phyloP scores from a whole-genome alignment of 2,888 invertebrate genomes.

The Mactromeris polynyma region DNA sequence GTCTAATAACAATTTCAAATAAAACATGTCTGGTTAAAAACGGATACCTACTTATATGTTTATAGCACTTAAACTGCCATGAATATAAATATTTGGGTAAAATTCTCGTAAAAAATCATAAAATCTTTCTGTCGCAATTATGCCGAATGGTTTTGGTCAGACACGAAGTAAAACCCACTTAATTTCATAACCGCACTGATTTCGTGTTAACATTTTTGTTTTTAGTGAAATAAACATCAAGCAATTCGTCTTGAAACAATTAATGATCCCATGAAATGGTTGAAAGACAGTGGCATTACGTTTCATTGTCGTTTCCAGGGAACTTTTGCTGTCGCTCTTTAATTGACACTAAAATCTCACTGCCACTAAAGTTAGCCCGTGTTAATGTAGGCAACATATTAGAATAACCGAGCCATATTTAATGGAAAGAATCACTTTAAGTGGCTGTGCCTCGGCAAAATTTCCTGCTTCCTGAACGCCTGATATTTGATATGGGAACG shows the following conservation, averaged over 20 bases:
- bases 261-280: slow-evolving; percentile 4
- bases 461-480: slow-evolving; percentile 66
- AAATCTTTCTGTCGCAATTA: not conserved
- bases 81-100: not conserved
- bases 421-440: slow-evolving; percentile 69
- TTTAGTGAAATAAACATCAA: not conserved
- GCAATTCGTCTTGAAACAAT: not conserved
- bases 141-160: not conserved
- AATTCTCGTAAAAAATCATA: not conserved
- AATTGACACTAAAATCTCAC: slow-evolving; percentile 31
- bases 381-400: slow-evolving; percentile 37
- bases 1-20: not conserved
- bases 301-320: not conserved
- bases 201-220: not conserved
- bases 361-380: slow-evolving; percentile 1
- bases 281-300: not conserved
- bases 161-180: not conserved
- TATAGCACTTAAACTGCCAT: not conserved
- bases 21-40: not conserved
- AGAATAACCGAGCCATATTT: slow-evolving; percentile 42
- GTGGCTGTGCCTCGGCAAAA: slow-evolving; percentile 58
- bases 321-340: not conserved
- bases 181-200: slow-evolving; percentile 2
- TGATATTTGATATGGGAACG: slow-evolving; percentile 55
- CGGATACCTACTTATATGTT: not conserved